Evolutionary conservation across 2,113 vertebrate species (phyloP), one percentile per base, ranked within the genome.

Genomic region (Indicator indicator): DNA sequence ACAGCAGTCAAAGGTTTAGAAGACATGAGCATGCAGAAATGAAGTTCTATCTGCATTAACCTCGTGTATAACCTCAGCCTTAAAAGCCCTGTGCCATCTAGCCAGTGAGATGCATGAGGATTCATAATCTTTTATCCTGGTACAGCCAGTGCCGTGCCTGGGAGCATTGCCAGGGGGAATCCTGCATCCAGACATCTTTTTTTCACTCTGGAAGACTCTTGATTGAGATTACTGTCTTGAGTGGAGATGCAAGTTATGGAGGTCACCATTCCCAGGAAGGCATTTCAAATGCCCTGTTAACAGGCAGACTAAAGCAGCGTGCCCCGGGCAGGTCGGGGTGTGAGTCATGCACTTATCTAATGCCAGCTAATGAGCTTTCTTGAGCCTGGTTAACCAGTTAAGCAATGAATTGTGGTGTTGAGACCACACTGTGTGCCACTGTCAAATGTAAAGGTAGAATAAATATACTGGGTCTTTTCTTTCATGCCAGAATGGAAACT

Each of bases 401-500:
- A n/a, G 56, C 38, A 30, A 63, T 11, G 9, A 30, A 6, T 26
- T 24, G 30, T 9, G 54, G 38, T 40, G 38, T 65, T 77, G 5
- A 4, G 62, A 26, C 27, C 42, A 3, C 13, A 1, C 32, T 32
- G 30, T 17, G 55, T 65, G 40, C 33, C 54, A 13, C 40, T 23
- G 33, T 46, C 19, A 16, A 46, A 42, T 28, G 4, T 5, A 15
- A 3, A 28, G 21, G 19, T 15, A 54, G 71, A 42, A 27, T n/a
- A 16, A 42, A 23, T n/a, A 6, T 4, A 30, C 1, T 4, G 7
- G n/a, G 16, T 54, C n/a, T 44, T 20, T 30, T 62, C 2, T 50
- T 67, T 36, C n/a, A 9, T 0, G 2, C 68, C 2, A 2, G 30
- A 60, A 60, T 0, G 0, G 19, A 38, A 85, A 81, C 16, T 5